These are phyloP conservation scores for Trachelus troglodyta DNA, from an alignment of 2,888 invertebrate genomes.

Conservation along the genomic window DNA sequence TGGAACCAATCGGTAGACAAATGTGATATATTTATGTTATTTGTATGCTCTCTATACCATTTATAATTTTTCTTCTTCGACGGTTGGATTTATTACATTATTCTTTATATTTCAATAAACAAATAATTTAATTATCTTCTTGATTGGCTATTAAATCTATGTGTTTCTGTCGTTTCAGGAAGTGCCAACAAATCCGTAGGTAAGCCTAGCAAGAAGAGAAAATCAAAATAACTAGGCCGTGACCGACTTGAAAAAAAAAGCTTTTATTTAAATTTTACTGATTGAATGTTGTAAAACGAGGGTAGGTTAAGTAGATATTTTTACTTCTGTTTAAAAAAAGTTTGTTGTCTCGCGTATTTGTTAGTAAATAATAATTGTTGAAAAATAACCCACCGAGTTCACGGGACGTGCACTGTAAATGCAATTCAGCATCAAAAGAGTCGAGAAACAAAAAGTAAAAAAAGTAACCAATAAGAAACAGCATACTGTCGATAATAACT, in stretches of 20 bases:
- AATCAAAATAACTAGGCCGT: constrained; percentile 38
- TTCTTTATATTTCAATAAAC: not conserved
- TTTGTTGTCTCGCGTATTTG: not conserved
- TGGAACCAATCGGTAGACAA: not conserved
- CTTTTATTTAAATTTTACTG: not conserved
- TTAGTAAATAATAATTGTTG: not conserved
- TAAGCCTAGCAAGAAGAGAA: constrained; percentile 48
- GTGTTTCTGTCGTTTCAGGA: constrained; percentile 27
- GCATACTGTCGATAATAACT: not conserved
- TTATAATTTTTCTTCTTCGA: not conserved
- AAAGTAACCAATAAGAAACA: not conserved
- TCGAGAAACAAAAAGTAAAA: not conserved
- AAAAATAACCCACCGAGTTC: not conserved
- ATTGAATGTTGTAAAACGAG: not conserved
- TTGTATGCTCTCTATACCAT: not conserved
- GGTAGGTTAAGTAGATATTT: not conserved
- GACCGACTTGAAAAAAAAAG: not conserved
- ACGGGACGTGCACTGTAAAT: not conserved
- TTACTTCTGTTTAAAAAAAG: not conserved
- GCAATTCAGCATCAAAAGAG: not conserved
- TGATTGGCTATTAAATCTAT: not conserved
- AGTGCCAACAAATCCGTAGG: constrained; percentile 39
- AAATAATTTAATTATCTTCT: not conserved
- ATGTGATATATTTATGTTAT: not conserved
- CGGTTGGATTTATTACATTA: not conserved